Conservation (phyloP, 2,113 vertebrate species). For the Rhinoderma darwinii region DNA sequence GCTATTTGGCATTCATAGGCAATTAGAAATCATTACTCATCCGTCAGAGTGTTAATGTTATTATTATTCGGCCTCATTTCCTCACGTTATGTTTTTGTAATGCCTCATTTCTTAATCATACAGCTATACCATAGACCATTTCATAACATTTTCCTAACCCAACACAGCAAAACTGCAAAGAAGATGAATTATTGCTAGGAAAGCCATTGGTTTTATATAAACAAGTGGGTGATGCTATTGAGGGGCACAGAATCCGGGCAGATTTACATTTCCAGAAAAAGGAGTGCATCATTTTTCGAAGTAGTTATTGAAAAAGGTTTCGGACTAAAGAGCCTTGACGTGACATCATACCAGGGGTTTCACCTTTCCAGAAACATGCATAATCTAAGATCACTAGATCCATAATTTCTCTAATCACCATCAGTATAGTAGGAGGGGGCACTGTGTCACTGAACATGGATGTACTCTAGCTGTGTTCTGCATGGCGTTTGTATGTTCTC, state of each 20-base stretch:
- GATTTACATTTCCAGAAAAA: not conserved
- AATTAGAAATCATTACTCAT: not conserved
- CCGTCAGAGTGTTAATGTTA: not conserved
- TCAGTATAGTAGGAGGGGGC: not conserved
- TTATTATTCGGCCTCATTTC: not conserved
- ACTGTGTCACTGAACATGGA: not conserved
- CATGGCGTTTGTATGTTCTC: too few relatives aligned
- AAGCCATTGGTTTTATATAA: not conserved
- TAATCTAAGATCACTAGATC: not conserved
- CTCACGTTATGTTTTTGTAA: not conserved
- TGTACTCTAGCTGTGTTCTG: not conserved
- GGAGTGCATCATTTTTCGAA: not conserved
- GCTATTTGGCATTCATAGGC: not conserved
- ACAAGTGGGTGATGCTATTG: not conserved
- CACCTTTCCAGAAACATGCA: not conserved
- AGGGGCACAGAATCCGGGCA: not conserved
- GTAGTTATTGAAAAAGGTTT: not conserved
- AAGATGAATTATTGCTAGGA: not conserved
- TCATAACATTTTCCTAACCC: not conserved
- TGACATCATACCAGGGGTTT: not conserved
- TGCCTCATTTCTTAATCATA: not conserved
- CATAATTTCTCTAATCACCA: too few relatives aligned
- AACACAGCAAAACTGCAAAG: not conserved
- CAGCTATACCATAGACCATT: not conserved
- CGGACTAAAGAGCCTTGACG: not conserved